Evolutionary conservation across 2,113 vertebrate genomes (phyloP).

Genomic region (Crypturellus undulatus): DNA sequence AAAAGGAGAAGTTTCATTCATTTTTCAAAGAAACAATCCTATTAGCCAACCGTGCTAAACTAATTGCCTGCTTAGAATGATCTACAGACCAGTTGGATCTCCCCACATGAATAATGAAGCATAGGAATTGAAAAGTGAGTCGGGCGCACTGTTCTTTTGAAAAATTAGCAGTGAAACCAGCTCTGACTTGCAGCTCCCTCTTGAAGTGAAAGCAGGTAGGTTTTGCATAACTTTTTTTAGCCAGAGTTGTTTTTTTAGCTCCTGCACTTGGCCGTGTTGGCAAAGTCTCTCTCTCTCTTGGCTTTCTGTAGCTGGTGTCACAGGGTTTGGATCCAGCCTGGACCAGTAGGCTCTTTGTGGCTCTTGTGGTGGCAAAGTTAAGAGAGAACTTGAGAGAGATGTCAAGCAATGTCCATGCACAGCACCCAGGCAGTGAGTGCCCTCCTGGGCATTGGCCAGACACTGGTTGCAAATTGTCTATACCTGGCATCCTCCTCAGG

Average conservation of each 20-base stretch:
- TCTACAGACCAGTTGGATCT: conserved; percentile 62
- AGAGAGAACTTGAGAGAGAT: not conserved
- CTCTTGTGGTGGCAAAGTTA: not conserved
- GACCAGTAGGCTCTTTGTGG: not conserved
- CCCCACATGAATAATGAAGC: conserved; percentile 63
- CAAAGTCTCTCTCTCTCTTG: not conserved
- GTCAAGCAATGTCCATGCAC: fast-evolving
- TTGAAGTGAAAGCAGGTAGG: conserved; percentile 27
- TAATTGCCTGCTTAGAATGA: conserved; percentile 67
- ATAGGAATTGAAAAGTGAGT: conserved; percentile 67
- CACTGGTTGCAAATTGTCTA: not conserved
- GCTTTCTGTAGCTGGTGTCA: not conserved
- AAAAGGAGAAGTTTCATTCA: conserved; percentile 51
- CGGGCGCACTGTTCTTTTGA: conserved; percentile 36
- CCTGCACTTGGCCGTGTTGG: not conserved
- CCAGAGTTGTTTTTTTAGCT: not conserved
- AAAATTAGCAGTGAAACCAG: conserved; percentile 12
- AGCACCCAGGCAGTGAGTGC: not conserved
- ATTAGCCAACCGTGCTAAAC: conserved; percentile 69
- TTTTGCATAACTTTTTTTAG: not conserved
- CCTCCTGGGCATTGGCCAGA: fast-evolving
- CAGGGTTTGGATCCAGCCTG: not conserved
- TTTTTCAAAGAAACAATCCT: conserved; percentile 73
- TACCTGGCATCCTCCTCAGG: not conserved
- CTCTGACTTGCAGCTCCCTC: conserved; percentile 34